These are phyloP conservation scores for Galleria mellonella DNA, from an alignment of 1,140 invertebrate genomes.

Conservation along the genomic window DNA sequence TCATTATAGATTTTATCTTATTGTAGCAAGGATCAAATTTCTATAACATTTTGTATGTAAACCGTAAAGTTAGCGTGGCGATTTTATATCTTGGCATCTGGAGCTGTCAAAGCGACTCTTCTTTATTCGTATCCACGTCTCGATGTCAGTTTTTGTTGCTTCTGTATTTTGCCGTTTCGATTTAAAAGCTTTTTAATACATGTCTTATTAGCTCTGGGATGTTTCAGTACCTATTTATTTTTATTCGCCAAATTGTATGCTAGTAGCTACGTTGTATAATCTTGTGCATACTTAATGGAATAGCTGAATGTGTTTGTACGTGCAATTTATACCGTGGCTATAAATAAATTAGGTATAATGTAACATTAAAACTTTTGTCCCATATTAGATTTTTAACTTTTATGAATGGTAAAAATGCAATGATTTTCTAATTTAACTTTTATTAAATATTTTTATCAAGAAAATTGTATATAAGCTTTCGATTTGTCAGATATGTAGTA, in stretches of 20 bases:
- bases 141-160: constrained; percentile 42
- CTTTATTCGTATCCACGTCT: constrained; percentile 35
- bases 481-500: too few relatives aligned
- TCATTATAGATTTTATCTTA: constrained; percentile 1
- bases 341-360: too few relatives aligned
- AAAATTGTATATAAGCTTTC: too few relatives aligned
- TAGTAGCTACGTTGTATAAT: neutral
- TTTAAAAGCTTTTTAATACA: constrained; percentile 33
- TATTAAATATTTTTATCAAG: too few relatives aligned
- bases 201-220: constrained; percentile 30
- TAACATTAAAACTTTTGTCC: too few relatives aligned
- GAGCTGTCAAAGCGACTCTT: constrained; percentile 29
- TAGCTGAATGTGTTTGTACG: too few relatives aligned
- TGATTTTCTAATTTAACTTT: too few relatives aligned
- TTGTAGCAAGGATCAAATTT: constrained; percentile 3
- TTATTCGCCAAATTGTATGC: too few relatives aligned
- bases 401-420: too few relatives aligned
- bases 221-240: constrained; percentile 11
- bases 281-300: neutral
- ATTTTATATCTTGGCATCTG: constrained; percentile 30
- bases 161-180: constrained; percentile 24
- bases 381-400: too few relatives aligned
- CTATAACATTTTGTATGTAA: neutral
- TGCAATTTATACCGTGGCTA: too few relatives aligned
- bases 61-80: constrained; percentile 9